Conservation (phyloP, 2,797 vertebrate species). For the Nannoperca australis region DNA sequence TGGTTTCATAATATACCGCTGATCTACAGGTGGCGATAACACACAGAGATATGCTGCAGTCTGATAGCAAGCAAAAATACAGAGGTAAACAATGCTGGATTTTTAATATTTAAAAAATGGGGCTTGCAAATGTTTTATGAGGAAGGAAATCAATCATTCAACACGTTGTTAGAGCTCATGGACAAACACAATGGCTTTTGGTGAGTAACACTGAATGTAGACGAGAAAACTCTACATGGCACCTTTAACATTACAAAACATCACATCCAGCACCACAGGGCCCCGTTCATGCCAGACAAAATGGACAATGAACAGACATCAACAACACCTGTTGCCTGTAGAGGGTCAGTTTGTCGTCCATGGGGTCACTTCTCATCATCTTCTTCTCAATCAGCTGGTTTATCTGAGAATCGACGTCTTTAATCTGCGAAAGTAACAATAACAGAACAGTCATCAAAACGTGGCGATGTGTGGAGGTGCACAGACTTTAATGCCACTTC, state of each 20-base stretch:
- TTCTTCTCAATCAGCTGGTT: slow-evolving; percentile 94
- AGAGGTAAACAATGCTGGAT: not conserved
- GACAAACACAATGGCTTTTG: not conserved
- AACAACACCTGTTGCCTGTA: slow-evolving; percentile 93
- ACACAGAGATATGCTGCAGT: not conserved
- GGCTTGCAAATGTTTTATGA: not conserved
- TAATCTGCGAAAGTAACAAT: slow-evolving; percentile 83
- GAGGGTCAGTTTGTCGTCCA: slow-evolving; percentile 93
- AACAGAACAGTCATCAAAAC: not conserved
- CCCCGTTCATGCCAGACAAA: not conserved
- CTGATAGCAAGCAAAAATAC: not conserved
- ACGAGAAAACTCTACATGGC: not conserved
- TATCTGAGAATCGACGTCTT: slow-evolving; percentile 88
- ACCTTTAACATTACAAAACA: slow-evolving; percentile 26
- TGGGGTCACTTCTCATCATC: slow-evolving; percentile 93
- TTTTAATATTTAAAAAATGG: not conserved
- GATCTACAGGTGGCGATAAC: not conserved
- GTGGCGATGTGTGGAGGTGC: fast-evolving
- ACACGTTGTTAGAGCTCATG: not conserved
- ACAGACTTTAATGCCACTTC: not conserved
- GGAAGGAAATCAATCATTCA: not conserved
- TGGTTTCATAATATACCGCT: too few species aligned
- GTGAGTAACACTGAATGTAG: not conserved
- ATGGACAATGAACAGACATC: not conserved
- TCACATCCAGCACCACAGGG: not conserved